A percentile compares a stretch with the other conserved stretches of the same genome.
Conservation (phyloP, 1,140 invertebrate genomes). For the Ylistrum balloti region DNA sequence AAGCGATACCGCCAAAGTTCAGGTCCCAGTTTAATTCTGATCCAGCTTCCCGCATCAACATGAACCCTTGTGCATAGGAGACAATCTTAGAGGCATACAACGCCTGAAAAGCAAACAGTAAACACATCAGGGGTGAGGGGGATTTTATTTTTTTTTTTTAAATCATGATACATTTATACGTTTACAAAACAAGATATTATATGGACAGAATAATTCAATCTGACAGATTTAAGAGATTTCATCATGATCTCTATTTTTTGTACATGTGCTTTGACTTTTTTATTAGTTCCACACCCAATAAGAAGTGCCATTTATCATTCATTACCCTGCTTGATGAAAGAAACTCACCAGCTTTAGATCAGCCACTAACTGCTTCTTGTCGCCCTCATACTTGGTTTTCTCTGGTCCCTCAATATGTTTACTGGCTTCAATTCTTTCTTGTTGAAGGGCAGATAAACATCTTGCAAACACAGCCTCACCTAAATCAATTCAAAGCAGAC, state of each 20-base stretch:
- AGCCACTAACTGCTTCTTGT: constrained; percentile 92
- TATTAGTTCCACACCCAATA: too few relatives aligned
- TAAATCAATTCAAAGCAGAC: constrained; percentile 62
- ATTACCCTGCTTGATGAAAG: too few relatives aligned
- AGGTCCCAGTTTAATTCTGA: constrained; percentile 95
- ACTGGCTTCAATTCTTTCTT: constrained; percentile 92
- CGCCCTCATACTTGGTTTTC: constrained; percentile 84
- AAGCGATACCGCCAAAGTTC: constrained; percentile 98
- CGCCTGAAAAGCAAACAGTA: constrained; percentile 88
- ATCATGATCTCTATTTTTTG: too few relatives aligned
- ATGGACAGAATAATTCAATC: too few relatives aligned
- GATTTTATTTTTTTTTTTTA: too few relatives aligned
- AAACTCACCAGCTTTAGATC: constrained; percentile 86
- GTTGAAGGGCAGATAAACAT: constrained; percentile 94
- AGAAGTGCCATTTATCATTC: too few relatives aligned
- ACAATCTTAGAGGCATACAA: constrained; percentile 99
- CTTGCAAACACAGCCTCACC: constrained; percentile 98
- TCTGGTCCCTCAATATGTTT: constrained; percentile 88
- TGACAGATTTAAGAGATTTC: too few relatives aligned
- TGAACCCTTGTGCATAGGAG: constrained; percentile 99
- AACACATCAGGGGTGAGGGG: too few relatives aligned
- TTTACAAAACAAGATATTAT: too few relatives aligned
- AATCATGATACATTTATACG: too few relatives aligned
- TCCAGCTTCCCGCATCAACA: constrained; percentile 97
- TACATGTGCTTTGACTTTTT: too few relatives aligned